A percentile compares a stretch with the other conserved stretches of the same genome.
Conservation (phyloP, 1,140 invertebrate species). For the Drosophila parabipectinata region DNA sequence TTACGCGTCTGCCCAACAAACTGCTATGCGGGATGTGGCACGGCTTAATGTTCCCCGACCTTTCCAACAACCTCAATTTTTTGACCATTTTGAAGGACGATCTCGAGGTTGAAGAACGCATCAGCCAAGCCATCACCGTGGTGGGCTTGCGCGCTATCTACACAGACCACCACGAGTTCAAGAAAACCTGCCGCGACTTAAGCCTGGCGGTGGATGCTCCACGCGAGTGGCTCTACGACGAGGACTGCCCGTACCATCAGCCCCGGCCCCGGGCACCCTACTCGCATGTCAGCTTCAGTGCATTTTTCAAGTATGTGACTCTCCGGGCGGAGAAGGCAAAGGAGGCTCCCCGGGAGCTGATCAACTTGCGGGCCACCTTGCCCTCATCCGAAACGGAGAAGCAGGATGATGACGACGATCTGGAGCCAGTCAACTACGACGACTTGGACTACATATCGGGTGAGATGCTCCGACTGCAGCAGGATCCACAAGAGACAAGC, state of each 20-base stretch:
- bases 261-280: not conserved
- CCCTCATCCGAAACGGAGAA: not conserved
- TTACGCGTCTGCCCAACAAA: not conserved
- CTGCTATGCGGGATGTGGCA: not conserved
- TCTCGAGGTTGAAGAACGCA: not conserved
- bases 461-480: not conserved
- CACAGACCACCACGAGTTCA: not conserved
- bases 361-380: not conserved
- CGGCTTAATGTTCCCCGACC: not conserved
- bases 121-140: not conserved
- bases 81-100: not conserved
- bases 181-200: too few relatives aligned
- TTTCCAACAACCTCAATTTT: not conserved
- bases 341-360: not conserved
- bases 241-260: not conserved
- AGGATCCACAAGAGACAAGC: not conserved
- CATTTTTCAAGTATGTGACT: not conserved
- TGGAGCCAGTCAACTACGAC: not conserved
- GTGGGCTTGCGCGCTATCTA: not conserved
- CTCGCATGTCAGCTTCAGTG: not conserved
- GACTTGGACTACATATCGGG: not conserved
- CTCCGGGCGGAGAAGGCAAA: not conserved
- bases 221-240: constrained; percentile 3
- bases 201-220: not conserved
- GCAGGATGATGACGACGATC: not conserved